A percentile compares a stretch with the other conserved stretches of the same genome.
phyloP scores from a whole-genome alignment of 2,797 vertebrate genomes.

The Acanthurus leucopareius region DNA sequence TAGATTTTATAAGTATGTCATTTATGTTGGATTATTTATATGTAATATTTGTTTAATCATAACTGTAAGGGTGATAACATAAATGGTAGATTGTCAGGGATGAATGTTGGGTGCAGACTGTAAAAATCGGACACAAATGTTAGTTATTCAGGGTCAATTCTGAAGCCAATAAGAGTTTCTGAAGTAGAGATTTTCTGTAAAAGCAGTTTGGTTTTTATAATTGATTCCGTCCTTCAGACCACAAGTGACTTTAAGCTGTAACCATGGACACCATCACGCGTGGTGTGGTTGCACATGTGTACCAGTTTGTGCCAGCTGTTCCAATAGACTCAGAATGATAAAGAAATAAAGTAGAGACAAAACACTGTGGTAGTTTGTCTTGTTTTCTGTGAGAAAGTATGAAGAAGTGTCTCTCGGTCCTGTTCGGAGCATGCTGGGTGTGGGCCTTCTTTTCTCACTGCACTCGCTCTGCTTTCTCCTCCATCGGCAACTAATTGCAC shows the following conservation, averaged over 20 bases:
- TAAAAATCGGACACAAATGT: slow-evolving; percentile 2
- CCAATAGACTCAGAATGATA: slow-evolving; percentile 46
- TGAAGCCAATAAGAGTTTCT: slow-evolving; percentile 33
- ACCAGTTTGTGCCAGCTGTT: slow-evolving; percentile 64
- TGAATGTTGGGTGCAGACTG: slow-evolving; percentile 18
- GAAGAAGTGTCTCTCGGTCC: slow-evolving; percentile 35
- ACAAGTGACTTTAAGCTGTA: slow-evolving; percentile 51
- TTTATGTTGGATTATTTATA: slow-evolving; percentile 56
- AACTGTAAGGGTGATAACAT: slow-evolving; percentile 20
- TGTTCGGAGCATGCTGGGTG: slow-evolving; percentile 58
- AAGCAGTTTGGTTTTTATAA: slow-evolving; percentile 27
- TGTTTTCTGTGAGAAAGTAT: slow-evolving; percentile 71
- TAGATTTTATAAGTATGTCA: slow-evolving; percentile 13
- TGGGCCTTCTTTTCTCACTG: slow-evolving; percentile 62
- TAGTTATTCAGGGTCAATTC: slow-evolving; percentile 52
- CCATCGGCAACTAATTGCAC: slow-evolving; percentile 68
- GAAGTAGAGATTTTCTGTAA: slow-evolving; percentile 40
- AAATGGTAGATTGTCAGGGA: slow-evolving; percentile 33
- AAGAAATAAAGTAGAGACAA: slow-evolving; percentile 85
- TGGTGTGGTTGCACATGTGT: slow-evolving; percentile 58
- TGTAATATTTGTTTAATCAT: slow-evolving; percentile 39
- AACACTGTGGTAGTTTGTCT: slow-evolving; percentile 80
- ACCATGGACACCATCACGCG: slow-evolving; percentile 43
- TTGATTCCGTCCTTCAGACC: slow-evolving; percentile 47
- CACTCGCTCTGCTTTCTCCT: slow-evolving; percentile 65